Conservation (phyloP, 2,113 vertebrate genomes). For the Neogobius melanostomus region DNA sequence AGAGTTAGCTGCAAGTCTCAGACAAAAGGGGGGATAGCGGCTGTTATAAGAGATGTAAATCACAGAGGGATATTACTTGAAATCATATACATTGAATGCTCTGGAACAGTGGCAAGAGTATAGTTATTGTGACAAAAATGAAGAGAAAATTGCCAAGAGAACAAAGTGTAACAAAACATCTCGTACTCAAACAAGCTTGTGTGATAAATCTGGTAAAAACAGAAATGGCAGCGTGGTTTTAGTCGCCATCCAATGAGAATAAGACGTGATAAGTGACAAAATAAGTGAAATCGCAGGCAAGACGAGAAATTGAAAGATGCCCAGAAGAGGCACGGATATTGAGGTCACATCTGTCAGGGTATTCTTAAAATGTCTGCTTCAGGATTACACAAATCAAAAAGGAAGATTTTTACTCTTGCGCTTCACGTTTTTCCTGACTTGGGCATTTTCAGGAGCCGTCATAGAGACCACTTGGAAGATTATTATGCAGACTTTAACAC, state of each 20-base stretch:
- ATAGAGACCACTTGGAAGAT: no score
- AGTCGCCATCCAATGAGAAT: neutral
- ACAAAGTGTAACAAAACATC: neutral
- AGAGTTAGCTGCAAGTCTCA: no score
- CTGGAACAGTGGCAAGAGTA: no score
- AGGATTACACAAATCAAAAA: neutral
- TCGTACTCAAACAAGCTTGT: neutral
- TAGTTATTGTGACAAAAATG: neutral
- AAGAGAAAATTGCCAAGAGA: neutral
- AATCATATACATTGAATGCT: no score
- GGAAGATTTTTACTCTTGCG: no score
- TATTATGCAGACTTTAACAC: no score
- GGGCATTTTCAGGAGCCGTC: no score
- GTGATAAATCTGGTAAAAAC: neutral
- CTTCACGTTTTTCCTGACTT: no score
- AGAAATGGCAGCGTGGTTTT: neutral
- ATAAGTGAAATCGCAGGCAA: neutral
- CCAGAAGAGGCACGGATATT: slow-evolving; percentile 2
- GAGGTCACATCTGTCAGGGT: slow-evolving; percentile 8
- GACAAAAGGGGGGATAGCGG: no score
- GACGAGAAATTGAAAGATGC: neutral
- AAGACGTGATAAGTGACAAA: neutral
- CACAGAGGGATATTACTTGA: no score
- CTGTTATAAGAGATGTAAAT: neutral
- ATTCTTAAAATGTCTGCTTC: neutral